Conservation (phyloP, 2,113 vertebrate genomes). For the Toxostoma redivivum region DNA sequence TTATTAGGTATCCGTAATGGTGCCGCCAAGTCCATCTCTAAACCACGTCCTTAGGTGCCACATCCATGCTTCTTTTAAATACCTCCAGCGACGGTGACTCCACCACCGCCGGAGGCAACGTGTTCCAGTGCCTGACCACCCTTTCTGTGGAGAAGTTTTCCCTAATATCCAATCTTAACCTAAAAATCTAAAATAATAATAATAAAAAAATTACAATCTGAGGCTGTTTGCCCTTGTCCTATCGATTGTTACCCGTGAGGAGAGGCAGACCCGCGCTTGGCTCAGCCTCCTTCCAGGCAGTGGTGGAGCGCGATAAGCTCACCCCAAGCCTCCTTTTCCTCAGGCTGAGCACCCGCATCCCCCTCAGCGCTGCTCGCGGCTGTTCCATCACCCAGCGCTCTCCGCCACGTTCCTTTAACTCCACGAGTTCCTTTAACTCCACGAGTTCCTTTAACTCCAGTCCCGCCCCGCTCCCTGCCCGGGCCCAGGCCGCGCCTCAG, state of each 20-base stretch:
- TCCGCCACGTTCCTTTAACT: rapidly evolving
- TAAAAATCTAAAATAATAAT: no score
- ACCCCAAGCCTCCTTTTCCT: background rate
- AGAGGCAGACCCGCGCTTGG: background rate
- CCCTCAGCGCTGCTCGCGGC: background rate
- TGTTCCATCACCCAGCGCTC: background rate
- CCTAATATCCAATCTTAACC: background rate
- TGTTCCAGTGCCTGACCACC: background rate
- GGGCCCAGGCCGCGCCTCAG: background rate
- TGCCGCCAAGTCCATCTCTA: background rate
- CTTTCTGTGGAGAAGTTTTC: background rate
- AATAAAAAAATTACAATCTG: no score
- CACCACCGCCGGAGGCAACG: background rate
- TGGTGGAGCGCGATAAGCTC: rapidly evolving
- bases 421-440: rapidly evolving
- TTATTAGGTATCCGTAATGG: rapidly evolving
- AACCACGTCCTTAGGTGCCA: background rate
- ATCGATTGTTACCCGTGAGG: background rate
- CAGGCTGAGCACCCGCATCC: rapidly evolving
- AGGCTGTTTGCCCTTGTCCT: background rate
- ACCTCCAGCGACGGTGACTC: no score
- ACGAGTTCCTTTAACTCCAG: rapidly evolving
- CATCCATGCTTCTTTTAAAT: background rate
- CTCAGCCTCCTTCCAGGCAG: background rate
- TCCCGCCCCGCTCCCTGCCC: background rate